Evolutionary conservation across 2,888 invertebrate genomes (phyloP), one percentile per base, ranked within the genome.

Genomic region (Panopea generosa): DNA sequence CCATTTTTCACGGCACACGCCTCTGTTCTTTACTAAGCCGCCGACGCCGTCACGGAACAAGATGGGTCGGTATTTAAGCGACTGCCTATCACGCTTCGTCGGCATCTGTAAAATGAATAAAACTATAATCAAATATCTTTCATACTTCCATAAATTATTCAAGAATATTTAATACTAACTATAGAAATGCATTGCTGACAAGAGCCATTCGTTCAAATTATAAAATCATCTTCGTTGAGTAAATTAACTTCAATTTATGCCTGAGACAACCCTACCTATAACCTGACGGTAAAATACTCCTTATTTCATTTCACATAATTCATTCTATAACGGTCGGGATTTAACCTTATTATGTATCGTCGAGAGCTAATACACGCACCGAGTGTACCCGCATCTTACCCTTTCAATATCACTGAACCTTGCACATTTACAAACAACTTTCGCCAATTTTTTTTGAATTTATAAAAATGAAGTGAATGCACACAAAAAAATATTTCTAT

Each of bases 71-170:
- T 33, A 33, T 7, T 33, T 33, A 33, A 33, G 33, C 33, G 33
- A 33, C 33, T 33, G 33, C 11, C 33, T 11, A 11, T 33, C 33
- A 11, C 11, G 33, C 33, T 33, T 33, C 33, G 33, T 11, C 11
- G 33, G 11, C 11, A 33, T 33, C 33, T 33, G 33, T 33, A 4
- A 33, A 33, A 33, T 7, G 33, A 33, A 33, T 33, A 33, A 33
- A 33, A 45, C 20, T n/a, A 18, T 45, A 45, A 20, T 18, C 4
- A 45, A 18, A 45, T 9, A 9, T 9, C 16, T 45, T 20, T n/a
- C n/a, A n/a, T n/a, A n/a, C n/a, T n/a, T n/a, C n/a, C 16, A 45
- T 45, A 71, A 71, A 55, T 57, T 71, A 71, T 71, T 71, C 63
- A 66, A 55, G 27, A 56, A 20, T 22, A 56, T 70, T 52, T 40